Conservation (phyloP, 2,113 vertebrate genomes). For the Ageneiosus marmoratus region DNA sequence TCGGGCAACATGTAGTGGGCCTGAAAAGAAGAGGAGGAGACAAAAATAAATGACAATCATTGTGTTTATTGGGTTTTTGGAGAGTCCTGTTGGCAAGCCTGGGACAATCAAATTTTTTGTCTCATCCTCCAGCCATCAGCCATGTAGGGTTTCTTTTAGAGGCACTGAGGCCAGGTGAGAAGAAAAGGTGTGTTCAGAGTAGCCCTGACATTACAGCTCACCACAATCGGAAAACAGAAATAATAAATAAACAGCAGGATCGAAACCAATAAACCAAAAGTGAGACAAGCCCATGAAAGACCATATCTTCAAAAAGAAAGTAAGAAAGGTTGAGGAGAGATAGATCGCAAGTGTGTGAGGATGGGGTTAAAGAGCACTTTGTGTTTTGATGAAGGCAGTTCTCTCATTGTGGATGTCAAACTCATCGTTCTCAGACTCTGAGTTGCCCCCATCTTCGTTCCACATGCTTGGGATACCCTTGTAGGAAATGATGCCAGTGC, state of each 20-base stretch:
- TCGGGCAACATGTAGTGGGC: constrained; percentile 67
- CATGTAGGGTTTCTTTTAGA: constrained; percentile 61
- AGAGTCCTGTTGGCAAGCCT: constrained; percentile 36
- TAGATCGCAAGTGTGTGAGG: constrained; percentile 27
- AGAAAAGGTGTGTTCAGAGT: constrained; percentile 39
- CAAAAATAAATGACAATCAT: constrained; percentile 61
- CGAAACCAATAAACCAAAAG: constrained; percentile 20
- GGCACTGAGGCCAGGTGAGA: constrained; percentile 44
- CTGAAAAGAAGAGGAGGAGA: constrained; percentile 53
- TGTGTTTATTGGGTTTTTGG: constrained; percentile 62
- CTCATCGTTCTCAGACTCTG: constrained; percentile 89
- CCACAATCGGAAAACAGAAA: constrained; percentile 31
- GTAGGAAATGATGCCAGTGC: constrained; percentile 81
- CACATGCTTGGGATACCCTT: constrained; percentile 92
- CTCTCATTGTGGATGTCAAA: constrained; percentile 86
- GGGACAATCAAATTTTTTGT: background rate
- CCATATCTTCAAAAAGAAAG: constrained; percentile 51
- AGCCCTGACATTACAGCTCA: constrained; percentile 54
- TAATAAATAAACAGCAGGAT: constrained; percentile 20
- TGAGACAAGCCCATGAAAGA: constrained; percentile 48
- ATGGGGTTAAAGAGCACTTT: constrained; percentile 93
- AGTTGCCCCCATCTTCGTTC: constrained; percentile 83
- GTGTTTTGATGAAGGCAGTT: constrained; percentile 98
- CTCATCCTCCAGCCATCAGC: constrained; percentile 6
- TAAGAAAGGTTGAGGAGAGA: constrained; percentile 43